Evolutionary conservation across 2,113 vertebrate species (phyloP), one percentile per base, ranked within the genome.

Genomic region (Corynorhinus townsendii): DNA sequence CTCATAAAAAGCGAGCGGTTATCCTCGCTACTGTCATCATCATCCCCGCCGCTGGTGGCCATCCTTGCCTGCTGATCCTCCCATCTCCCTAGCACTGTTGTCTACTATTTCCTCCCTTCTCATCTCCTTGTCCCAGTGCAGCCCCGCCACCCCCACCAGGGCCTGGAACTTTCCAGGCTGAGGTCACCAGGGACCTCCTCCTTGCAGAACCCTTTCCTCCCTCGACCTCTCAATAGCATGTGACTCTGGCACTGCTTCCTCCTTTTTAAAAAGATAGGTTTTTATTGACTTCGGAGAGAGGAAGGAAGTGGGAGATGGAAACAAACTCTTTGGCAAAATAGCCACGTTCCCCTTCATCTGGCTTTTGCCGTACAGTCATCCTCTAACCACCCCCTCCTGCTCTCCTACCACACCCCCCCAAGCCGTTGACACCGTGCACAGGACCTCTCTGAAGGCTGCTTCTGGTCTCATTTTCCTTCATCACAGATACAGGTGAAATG

Each of bases 91-190:
- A 35, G 33, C 1, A 5, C 68, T 38, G 1, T 30, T 38, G n/a
- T 38, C 72, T 43, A 20, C 66, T 19, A 17, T n/a, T 75, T 80
- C 81, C 66, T 73, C 43, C 81, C n/a, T 79, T 88, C 47, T 76
- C 43, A 11, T 47, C 24, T 66, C 47, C 43, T 40, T 66, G 52
- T 52, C 33, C n/a, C 69, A 66, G 49, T 68, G 81, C 8, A 2
- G 45, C 89, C 19, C 43, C 43, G 71, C 68, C 22, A 54, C 24
- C n/a, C 47, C 62, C 8, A 3, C 54, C 64, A 35, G 43, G 30
- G 62, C 82, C 86, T 92, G 94, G 54, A 96, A 90, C 47, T 84
- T 90, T 94, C 81, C 89, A 92, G 81, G 40, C 64, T 43, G 64
- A 88, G 72, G 64, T 90, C 81, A 87, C 8, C 64, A 76, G 90